These are phyloP conservation scores for Tipula unca DNA, from an alignment of 2,888 invertebrate genomes.

Conservation along the genomic window DNA sequence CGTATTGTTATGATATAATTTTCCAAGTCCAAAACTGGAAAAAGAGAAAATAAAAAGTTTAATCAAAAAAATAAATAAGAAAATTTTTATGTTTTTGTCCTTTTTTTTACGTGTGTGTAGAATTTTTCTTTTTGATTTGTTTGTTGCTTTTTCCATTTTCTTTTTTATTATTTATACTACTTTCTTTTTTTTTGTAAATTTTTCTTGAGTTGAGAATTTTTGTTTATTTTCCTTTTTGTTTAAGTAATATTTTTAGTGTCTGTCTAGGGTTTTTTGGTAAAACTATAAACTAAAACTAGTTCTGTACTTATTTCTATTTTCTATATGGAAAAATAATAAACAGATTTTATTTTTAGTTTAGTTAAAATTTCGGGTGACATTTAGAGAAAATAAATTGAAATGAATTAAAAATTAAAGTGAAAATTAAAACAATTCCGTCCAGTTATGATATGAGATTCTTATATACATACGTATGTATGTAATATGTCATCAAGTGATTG, in stretches of 20 bases:
- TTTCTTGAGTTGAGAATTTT: neutral
- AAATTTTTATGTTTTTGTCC: neutral
- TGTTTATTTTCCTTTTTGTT: neutral
- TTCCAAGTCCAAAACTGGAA: neutral
- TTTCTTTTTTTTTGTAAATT: neutral
- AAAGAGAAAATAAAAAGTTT: neutral
- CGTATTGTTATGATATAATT: neutral
- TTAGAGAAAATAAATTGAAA: neutral
- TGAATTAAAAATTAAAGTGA: neutral
- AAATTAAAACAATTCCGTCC: neutral
- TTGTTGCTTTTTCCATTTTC: neutral
- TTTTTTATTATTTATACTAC: neutral
- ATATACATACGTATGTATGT: too few species aligned
- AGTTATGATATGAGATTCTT: neutral
- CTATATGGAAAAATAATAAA: neutral
- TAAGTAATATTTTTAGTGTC: neutral
- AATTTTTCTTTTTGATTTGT: neutral
- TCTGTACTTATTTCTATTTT: neutral
- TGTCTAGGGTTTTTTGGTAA: slow-evolving; percentile 2
- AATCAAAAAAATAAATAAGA: neutral
- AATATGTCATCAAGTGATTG: neutral
- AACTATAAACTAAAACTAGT: neutral
- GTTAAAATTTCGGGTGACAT: neutral
- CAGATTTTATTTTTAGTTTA: neutral
- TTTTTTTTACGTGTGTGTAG: neutral